Evolutionary conservation across 2,797 vertebrate genomes (phyloP), one percentile per base, ranked within the genome.

Genomic region (Perdix hodgsoniae): DNA sequence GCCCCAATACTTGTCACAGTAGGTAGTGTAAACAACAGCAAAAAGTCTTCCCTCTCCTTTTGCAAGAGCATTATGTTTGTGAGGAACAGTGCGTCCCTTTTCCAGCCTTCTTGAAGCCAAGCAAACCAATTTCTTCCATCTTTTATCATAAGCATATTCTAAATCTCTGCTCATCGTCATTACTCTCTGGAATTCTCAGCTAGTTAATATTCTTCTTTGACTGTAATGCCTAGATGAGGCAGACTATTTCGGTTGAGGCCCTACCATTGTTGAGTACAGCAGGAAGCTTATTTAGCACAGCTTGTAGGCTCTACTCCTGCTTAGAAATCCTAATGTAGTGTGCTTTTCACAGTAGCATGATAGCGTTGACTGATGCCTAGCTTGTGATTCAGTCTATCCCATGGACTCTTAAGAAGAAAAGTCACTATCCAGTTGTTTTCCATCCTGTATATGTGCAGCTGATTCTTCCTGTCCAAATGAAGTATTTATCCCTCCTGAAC

Each of bases 311-410:
- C 31, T 77, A 5, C 19, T 71, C 16, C 17, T 26, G 5, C 39
- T 84, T 80, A 89, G 56, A 82, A 88, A 86, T 56, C 74, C 71
- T 27, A 37, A 9, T 45, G 26, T 54, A 37, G 37, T 80, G 37
- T 83, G 89, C 83, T 89, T 85, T 83, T 89, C 87, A 83, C 59
- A 93, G 78, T 22, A 86, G 57, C 21, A 10, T 35, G 31, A 49
- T 24, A 65, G 9, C 39, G 23, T 93, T 89, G 72, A 65, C 54
- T 90, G 16, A 64, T 60, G 40, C 72, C 89, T 95, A 63, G 27
- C 24, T 72, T 89, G 52, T 87, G 31, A 71, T 77, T 93, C 64
- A 47, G 21, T 85, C 50, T 23, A 4, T 64, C 40, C 29, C 29
- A 35, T 17, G 12, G 16, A 42, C 5, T 71, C 50, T 81, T 31